Percentiles rank a stretch among this genome's conserved stretches.
Conservation (phyloP, 2,797 vertebrate genomes). For the Phoeniculus purpureus region DNA sequence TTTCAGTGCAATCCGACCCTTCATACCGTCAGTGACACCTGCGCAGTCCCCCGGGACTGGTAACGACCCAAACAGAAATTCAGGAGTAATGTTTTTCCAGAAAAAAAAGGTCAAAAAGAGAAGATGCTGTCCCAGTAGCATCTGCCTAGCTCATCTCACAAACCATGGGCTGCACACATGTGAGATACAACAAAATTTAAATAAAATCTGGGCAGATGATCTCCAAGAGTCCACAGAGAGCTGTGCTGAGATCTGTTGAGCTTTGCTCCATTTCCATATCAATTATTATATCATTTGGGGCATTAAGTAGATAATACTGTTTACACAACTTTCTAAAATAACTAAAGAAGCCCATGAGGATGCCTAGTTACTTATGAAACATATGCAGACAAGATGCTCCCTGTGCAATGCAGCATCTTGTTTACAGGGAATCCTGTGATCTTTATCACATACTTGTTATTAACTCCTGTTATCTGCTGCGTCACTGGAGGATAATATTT, state of each 20-base stretch:
- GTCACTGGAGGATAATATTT: conserved; percentile 69
- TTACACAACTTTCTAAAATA: conserved; percentile 67
- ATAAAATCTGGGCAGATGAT: conserved; percentile 62
- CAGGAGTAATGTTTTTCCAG: background rate
- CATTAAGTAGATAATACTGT: conserved; percentile 71
- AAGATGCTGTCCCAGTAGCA: background rate
- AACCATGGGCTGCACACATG: background rate
- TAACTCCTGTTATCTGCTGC: conserved; percentile 62
- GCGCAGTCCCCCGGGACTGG: background rate
- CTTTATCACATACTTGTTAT: conserved; percentile 67
- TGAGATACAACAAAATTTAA: conserved; percentile 27
- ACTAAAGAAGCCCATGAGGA: conserved; percentile 65
- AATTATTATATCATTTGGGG: conserved; percentile 69
- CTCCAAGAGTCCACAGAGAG: conserved; percentile 29
- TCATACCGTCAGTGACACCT: background rate
- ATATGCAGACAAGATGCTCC: conserved; percentile 68
- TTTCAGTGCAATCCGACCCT: background rate
- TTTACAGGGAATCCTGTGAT: conserved; percentile 75
- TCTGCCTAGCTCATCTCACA: background rate
- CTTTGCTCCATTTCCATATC: conserved; percentile 69
- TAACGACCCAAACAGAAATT: background rate
- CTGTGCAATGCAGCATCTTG: conserved; percentile 63
- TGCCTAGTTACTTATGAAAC: conserved; percentile 66
- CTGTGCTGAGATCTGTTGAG: conserved; percentile 32
- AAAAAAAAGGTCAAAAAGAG: background rate